Evolutionary conservation across 53 echinoderm and acorn worm species (phyloP).

Genomic region (Henricia sp.): DNA sequence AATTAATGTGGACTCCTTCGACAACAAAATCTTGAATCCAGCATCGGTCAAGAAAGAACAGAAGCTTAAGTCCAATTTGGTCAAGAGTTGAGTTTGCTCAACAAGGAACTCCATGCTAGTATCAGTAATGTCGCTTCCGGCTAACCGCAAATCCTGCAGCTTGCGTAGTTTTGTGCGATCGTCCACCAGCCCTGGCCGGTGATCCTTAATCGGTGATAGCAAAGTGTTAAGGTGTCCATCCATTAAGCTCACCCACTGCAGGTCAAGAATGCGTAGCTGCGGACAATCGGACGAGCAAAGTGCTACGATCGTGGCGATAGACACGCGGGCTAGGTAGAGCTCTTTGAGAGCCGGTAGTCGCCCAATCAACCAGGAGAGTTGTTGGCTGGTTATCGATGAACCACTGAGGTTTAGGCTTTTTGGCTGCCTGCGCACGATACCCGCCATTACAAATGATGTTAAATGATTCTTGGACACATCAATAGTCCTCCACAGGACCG

Average conservation of each 20-base stretch:
- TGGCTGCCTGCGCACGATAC: constrained; percentile 89
- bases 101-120: constrained; percentile 69
- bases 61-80: constrained; percentile 81
- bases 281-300: constrained; percentile 85
- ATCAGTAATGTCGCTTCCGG: constrained; percentile 94
- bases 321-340: constrained; percentile 64
- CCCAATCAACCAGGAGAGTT: constrained; percentile 85
- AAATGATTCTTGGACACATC: constrained; percentile 69
- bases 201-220: constrained; percentile 80
- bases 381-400: constrained; percentile 75
- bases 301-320: constrained; percentile 73
- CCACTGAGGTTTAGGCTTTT: constrained; percentile 73
- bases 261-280: constrained; percentile 74
- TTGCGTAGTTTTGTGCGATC: constrained; percentile 79
- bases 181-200: constrained; percentile 89
- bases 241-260: constrained; percentile 87
- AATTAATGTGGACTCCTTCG: constrained; percentile 74
- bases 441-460: constrained; percentile 68
- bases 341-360: constrained; percentile 79
- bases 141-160: constrained; percentile 70
- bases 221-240: constrained; percentile 70
- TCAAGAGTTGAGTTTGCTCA: constrained; percentile 60
- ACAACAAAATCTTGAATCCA: constrained; percentile 70
- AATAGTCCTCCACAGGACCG: constrained; percentile 75
- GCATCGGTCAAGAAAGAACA: constrained; percentile 83